Percentiles rank a stretch among this genome's conserved stretches.
Evolutionary conservation across 2,113 vertebrate genomes (phyloP).

Genomic region (Telmatochromis sp.): DNA sequence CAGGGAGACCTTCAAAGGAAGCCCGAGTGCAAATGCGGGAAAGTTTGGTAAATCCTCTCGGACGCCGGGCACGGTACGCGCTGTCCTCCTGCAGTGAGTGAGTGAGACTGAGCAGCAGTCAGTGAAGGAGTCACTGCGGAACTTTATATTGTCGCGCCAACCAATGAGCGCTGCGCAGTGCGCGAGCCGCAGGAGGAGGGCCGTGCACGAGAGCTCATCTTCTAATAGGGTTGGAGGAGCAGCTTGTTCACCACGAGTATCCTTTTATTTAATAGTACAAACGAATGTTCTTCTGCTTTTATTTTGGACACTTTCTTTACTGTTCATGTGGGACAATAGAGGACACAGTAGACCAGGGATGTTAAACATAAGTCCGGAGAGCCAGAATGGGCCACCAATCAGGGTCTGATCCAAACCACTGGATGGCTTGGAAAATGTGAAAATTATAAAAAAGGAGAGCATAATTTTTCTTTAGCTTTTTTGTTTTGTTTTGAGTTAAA

Average conservation of each 20-base stretch:
- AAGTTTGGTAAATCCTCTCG: neutral
- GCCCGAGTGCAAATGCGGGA: neutral
- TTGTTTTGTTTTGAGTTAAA: neutral
- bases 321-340: neutral
- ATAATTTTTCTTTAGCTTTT: neutral
- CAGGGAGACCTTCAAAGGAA: neutral
- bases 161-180: conserved; percentile 62
- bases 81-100: neutral
- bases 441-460: neutral
- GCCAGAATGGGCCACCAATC: neutral
- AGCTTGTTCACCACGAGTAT: neutral
- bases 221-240: neutral
- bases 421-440: neutral
- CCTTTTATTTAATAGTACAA: neutral
- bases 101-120: neutral
- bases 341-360: neutral
- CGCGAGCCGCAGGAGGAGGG: neutral
- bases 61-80: neutral
- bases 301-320: neutral
- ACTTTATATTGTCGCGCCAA: conserved; percentile 62
- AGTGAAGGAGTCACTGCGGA: conserved; percentile 39
- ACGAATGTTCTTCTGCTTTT: neutral
- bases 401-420: neutral
- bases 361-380: neutral
- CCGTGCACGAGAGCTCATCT: neutral